Evolutionary conservation across 2,888 invertebrate genomes (phyloP).

Genomic region (Xanthia togata): DNA sequence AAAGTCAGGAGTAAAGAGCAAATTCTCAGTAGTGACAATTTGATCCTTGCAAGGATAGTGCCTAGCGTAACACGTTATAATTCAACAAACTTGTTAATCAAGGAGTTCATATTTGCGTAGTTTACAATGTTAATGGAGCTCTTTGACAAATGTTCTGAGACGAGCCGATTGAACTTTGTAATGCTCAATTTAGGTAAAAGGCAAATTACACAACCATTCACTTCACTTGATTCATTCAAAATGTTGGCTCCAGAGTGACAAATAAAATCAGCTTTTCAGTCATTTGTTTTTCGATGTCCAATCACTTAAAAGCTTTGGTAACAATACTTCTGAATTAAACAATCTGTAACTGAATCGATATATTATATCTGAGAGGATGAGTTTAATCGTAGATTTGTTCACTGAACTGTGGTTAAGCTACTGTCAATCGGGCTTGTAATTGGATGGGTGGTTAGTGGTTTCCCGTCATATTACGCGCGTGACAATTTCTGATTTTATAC

Average conservation of each 20-base stretch:
- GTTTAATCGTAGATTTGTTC: conserved; percentile 52
- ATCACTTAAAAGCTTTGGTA: conserved; percentile 66
- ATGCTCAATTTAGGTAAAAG: conserved; percentile 62
- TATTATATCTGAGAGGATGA: conserved; percentile 37
- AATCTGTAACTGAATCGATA: conserved; percentile 56
- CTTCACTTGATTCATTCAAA: conserved; percentile 59
- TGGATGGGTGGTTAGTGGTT: conserved; percentile 43
- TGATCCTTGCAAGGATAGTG: conserved; percentile 21
- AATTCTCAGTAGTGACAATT: conserved; percentile 34
- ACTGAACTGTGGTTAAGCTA: conserved; percentile 47
- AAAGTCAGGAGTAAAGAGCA: conserved; percentile 9
- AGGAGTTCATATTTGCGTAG: conserved; percentile 36
- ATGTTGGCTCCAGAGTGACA: conserved; percentile 51
- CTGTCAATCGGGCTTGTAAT: conserved; percentile 41
- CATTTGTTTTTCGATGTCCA: conserved; percentile 67
- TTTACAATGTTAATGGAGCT: conserved; percentile 42
- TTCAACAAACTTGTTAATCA: conserved; percentile 41
- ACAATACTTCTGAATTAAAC: conserved; percentile 61
- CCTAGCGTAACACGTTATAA: conserved; percentile 25
- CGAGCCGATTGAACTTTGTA: conserved; percentile 40
- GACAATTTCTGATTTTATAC: conserved; percentile 1
- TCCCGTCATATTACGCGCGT: conserved; percentile 1
- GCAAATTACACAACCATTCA: conserved; percentile 48
- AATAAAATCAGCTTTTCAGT: conserved; percentile 59
- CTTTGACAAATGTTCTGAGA: conserved; percentile 55